A percentile compares a stretch with the other conserved stretches of the same genome.
phyloP scores from a whole-genome alignment of 2,797 vertebrate genomes.

The Ctenopoma kingsleyae region DNA sequence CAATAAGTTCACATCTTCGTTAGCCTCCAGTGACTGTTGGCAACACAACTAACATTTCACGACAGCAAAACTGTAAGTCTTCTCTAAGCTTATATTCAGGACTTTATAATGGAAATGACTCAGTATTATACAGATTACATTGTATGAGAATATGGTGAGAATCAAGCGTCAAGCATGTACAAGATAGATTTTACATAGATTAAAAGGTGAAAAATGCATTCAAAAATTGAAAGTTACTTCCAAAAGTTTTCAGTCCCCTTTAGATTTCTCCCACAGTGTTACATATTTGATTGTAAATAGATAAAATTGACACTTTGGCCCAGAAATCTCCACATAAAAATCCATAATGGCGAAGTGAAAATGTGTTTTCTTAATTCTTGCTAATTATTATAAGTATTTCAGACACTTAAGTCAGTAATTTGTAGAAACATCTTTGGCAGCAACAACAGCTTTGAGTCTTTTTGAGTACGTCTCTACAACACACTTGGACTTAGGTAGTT shows the following conservation, averaged over 20 bases:
- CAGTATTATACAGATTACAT: not conserved
- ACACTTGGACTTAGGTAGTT: not conserved
- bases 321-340: not conserved
- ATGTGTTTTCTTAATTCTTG: not conserved
- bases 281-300: not conserved
- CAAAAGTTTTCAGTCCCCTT: not conserved
- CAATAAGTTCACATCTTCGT: slow-evolving; percentile 49
- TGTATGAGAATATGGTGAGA: not conserved
- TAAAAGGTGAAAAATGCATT: too few relatives aligned
- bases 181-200: slow-evolving; percentile 1
- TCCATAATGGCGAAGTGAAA: not conserved
- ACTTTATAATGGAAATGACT: not conserved
- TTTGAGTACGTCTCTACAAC: not conserved
- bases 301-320: not conserved
- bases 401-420: too few relatives aligned
- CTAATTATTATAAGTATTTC: not conserved
- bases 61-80: slow-evolving; percentile 4
- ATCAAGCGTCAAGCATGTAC: not conserved
- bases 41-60: slow-evolving; percentile 8
- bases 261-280: not conserved
- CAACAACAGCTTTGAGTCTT: not conserved
- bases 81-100: slow-evolving; percentile 7
- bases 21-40: slow-evolving; percentile 35
- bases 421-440: too few relatives aligned
- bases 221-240: too few relatives aligned